Base-by-base conservation (phyloP, 2,888 invertebrate species). In the Sylvicola cinctus region DNA sequence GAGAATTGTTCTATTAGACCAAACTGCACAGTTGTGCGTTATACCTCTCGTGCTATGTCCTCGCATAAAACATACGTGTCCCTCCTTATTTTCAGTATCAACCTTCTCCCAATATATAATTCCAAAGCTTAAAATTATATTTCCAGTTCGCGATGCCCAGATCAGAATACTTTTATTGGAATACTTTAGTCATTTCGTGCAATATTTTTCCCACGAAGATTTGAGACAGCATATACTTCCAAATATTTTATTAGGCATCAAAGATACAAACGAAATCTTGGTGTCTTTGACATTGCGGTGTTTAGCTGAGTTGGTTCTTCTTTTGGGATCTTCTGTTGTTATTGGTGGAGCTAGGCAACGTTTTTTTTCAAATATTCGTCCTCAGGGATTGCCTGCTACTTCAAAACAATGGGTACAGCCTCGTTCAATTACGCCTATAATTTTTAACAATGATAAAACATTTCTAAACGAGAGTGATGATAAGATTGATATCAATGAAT, bases 361-460 rank as follows among this genome's bases (percentile, higher is more conserved):
- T 51, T 61, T 83, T 35, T 91, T 91, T 50, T 76, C 80, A 15
- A 85, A 88, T 51, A 88, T 87, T 6, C 65, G 79, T 44, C 90
- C 90, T 0, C 55, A 55, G 39, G 52, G 53, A 13, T 7, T 14
- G 6, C 5, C 28, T 4, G 4, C 31, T 12, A 26, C 32, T n/a
- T 11, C 43, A 13, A 44, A 45, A 10, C 48, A 49, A 28, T 52
- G 53, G 50, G 45, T 49, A 3, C 58, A 55, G 35, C 56, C 55
- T 0, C 48, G 58, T 1, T 58, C 58, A 0, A 58, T 58, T 16
- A 58, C 59, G 4, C 58, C 58, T 0, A 50, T 58, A 3, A 46
- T 58, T 45, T n/a, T n/a, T n/a, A n/a, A n/a, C n/a, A n/a, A n/a
- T n/a, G n/a, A n/a, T n/a, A n/a, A n/a, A n/a, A n/a, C n/a, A n/a